phyloP scores from a whole-genome alignment of 2,888 invertebrate species.

The Chloromyia formosa region DNA sequence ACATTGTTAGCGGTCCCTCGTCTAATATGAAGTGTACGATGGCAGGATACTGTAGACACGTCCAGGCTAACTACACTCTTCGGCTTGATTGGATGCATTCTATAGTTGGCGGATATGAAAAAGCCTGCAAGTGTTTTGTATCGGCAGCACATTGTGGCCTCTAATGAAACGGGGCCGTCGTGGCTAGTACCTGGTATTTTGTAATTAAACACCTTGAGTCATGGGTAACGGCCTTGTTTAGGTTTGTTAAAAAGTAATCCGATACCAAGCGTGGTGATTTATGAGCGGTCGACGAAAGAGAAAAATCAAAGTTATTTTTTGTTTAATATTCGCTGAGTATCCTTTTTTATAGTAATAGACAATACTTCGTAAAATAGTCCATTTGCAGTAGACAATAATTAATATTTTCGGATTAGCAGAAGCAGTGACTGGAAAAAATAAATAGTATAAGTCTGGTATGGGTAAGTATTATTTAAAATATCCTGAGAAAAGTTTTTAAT shows the following conservation, averaged over 20 bases:
- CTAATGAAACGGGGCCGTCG: conserved; percentile 44
- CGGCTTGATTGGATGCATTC: conserved; percentile 46
- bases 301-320: conserved; percentile 26
- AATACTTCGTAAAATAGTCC: not conserved
- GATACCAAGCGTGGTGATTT: conserved; percentile 47
- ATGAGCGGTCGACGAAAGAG: conserved; percentile 24
- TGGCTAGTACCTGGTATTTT: conserved; percentile 48
- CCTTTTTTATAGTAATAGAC: not conserved
- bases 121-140: conserved; percentile 36
- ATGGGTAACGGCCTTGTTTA: conserved; percentile 13
- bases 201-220: conserved; percentile 49
- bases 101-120: conserved; percentile 37
- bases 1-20: conserved; percentile 29
- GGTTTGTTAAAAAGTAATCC: conserved; percentile 50
- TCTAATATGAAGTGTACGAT: conserved; percentile 25
- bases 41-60: not conserved
- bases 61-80: conserved; percentile 20
- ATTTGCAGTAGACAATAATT: too few species aligned
- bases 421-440: too few species aligned
- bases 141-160: conserved; percentile 21
- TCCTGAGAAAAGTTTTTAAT: too few species aligned
- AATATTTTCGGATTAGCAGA: too few species aligned
- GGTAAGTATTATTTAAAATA: too few species aligned
- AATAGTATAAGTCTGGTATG: too few species aligned
- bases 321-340: not conserved